Percentiles rank a stretch among this genome's conserved stretches.
phyloP scores from a whole-genome alignment of 2,113 vertebrate species.

The Aegotheles bennettii region DNA sequence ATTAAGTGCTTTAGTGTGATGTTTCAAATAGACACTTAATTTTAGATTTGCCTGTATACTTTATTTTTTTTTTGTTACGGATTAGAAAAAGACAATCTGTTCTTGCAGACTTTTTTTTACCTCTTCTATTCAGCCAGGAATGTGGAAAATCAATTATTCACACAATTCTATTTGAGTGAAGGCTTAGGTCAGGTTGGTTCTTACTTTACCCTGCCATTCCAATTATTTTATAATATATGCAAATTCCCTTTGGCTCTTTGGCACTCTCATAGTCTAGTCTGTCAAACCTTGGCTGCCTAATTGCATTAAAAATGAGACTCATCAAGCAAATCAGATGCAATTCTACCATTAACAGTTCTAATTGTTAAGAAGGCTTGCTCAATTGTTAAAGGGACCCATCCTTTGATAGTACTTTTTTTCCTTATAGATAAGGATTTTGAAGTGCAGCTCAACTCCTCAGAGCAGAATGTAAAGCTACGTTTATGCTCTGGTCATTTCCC shows the following conservation, averaged over 20 bases:
- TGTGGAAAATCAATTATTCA: slow-evolving; percentile 53
- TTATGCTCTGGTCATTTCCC: neutral
- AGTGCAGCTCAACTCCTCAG: neutral
- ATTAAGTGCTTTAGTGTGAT: neutral
- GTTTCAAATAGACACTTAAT: neutral
- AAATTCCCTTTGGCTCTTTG: slow-evolving; percentile 57
- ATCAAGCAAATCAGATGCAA: slow-evolving; percentile 27
- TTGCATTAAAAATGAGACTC: slow-evolving; percentile 51
- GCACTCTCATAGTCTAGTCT: slow-evolving; percentile 25
- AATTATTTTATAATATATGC: slow-evolving; percentile 63
- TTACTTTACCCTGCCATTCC: slow-evolving; percentile 11
- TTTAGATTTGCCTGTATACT: neutral
- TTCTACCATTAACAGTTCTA: neutral
- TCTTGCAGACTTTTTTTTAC: neutral
- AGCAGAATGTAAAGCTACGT: neutral
- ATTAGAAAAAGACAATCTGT: neutral
- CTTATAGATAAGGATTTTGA: neutral
- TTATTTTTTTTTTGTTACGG: neutral
- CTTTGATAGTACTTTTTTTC: neutral
- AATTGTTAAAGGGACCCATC: neutral
- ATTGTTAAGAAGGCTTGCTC: neutral
- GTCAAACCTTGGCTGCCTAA: slow-evolving; percentile 54
- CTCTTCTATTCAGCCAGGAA: neutral
- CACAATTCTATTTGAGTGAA: slow-evolving; percentile 24
- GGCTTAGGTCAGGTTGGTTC: slow-evolving; percentile 37